phyloP scores from a whole-genome alignment of 2,797 vertebrate species.

The Percopsis omiscomaycus region DNA sequence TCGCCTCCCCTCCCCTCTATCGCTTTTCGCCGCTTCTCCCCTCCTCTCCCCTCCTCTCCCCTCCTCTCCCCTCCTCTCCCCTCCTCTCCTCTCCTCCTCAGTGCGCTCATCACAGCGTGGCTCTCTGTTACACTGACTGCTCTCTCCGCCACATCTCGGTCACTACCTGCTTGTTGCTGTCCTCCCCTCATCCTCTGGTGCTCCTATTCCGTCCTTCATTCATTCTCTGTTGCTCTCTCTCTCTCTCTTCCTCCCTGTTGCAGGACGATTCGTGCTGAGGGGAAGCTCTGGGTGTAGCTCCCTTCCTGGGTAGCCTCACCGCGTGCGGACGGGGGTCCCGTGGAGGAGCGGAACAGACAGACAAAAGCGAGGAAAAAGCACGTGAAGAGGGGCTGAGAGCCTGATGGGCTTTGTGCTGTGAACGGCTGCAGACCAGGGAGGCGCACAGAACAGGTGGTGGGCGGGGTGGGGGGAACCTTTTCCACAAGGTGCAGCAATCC shows the following conservation, averaged over 20 bases:
- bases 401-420: slow-evolving; percentile 61
- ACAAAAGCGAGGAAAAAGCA: too few species aligned
- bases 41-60: background rate
- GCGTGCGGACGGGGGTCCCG: background rate
- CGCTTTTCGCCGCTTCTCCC: background rate
- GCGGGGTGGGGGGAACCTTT: slow-evolving; percentile 48
- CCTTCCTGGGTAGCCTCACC: too few species aligned
- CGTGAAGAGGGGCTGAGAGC: slow-evolving; percentile 8
- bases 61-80: background rate
- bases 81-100: background rate
- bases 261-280: too few species aligned
- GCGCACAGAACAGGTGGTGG: slow-evolving; percentile 15
- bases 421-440: slow-evolving; percentile 23
- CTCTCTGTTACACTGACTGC: too few species aligned
- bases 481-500: slow-evolving; percentile 42
- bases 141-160: background rate
- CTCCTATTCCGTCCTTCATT: background rate
- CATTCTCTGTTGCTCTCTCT: background rate
- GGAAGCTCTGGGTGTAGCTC: too few species aligned
- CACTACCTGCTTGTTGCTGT: background rate
- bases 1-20: background rate
- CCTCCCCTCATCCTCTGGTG: background rate
- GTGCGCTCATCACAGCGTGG: too few species aligned
- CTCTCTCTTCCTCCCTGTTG: background rate
- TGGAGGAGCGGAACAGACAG: slow-evolving; percentile 36